phyloP scores from a whole-genome alignment of 2,113 vertebrate species.

The Corydoras maculifer region DNA sequence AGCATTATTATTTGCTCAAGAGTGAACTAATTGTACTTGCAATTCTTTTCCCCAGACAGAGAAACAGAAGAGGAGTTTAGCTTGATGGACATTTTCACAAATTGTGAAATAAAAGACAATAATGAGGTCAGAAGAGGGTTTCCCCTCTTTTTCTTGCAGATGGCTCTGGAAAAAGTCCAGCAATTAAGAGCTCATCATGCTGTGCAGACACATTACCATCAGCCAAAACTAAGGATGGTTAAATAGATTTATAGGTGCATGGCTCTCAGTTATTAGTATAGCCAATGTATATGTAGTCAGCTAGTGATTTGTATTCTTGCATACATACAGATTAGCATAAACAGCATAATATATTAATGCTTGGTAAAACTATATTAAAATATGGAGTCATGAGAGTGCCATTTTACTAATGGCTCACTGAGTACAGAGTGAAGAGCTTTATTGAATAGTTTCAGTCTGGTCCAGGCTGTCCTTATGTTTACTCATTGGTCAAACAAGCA shows the following conservation, averaged over 20 bases:
- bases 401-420: constrained; percentile 13
- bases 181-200: neutral
- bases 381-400: constrained; percentile 1
- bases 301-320: neutral
- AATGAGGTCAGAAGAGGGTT: neutral
- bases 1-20: no score
- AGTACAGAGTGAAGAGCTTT: neutral
- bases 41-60: no score
- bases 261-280: neutral
- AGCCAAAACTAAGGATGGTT: neutral
- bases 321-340: neutral
- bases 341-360: neutral
- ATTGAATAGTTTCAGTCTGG: neutral
- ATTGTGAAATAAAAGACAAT: neutral
- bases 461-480: neutral
- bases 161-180: neutral
- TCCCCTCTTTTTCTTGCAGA: neutral
- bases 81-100: neutral
- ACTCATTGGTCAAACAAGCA: neutral
- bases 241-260: neutral
- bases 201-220: neutral
- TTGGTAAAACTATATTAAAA: neutral
- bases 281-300: neutral
- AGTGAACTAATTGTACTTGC: no score
- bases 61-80: neutral